Evolutionary conservation across 1,140 invertebrate genomes (phyloP).

Genomic region (Penaeus vannamei): DNA sequence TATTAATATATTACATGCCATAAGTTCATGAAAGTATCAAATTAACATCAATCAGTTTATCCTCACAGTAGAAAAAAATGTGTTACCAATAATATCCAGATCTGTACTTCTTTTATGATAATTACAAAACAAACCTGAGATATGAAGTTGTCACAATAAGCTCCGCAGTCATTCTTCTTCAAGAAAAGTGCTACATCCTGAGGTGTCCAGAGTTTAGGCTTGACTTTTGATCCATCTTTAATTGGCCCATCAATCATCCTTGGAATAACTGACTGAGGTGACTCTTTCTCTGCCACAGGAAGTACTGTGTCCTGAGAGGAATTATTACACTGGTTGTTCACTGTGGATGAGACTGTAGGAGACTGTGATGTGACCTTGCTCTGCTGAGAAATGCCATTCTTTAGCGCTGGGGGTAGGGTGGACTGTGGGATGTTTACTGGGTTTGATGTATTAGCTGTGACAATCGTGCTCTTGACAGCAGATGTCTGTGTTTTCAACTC

Average conservation of each 20-base stretch:
- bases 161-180: constrained; percentile 88
- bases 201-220: constrained; percentile 83
- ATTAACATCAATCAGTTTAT: too few species aligned
- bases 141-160: constrained; percentile 88
- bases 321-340: constrained; percentile 23
- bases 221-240: constrained; percentile 65
- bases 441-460: constrained; percentile 25
- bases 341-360: constrained; percentile 43
- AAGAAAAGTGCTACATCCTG: constrained; percentile 90
- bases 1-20: background rate
- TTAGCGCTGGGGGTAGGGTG: background rate
- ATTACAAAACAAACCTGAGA: constrained; percentile 76
- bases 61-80: background rate
- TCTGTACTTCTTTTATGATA: too few species aligned
- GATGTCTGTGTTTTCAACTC: too few species aligned
- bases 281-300: constrained; percentile 21
- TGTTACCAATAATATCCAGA: too few species aligned
- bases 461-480: background rate
- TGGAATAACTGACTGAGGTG: constrained; percentile 51
- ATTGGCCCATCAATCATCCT: constrained; percentile 57
- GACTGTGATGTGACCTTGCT: constrained; percentile 48
- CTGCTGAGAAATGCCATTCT: constrained; percentile 47
- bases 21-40: too few species aligned
- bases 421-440: constrained; percentile 5
- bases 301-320: constrained; percentile 29